Base-by-base conservation (phyloP, 2,888 invertebrate genomes). In the Acleris literana region DNA sequence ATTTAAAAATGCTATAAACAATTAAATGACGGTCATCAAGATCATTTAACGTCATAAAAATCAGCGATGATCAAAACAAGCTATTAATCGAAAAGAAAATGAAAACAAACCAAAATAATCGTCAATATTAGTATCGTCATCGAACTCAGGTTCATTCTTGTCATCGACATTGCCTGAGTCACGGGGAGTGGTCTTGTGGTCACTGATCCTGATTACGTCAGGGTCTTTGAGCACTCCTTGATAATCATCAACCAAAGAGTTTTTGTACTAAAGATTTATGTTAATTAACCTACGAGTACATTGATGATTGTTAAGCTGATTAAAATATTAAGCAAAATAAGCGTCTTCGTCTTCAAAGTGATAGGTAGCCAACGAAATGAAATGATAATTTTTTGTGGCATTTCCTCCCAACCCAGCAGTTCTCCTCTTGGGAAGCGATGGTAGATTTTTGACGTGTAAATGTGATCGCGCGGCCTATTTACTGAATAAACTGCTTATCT, bases 141-240 rank as follows among this genome's bases (percentile, higher is more conserved):
- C 43, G 25, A 20, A 2, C 46, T 60, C 60, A 68, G 52, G 71
- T 68, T 69, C 53, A 39, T 59, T 68, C 71, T 63, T 64, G 68
- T 61, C 60, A 11, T 25, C 22, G 9, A 18, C 13, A 49, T 49
- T 58, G 48, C 52, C 29, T 59, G 55, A 66, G 62, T 69, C 63
- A 63, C 51, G 13, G 52, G 57, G 63, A 46, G 58, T 64, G 63
- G 63, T 63, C 63, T 13, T 13, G 48, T 51, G 51, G 51, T 51
- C 51, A 51, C 6, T 51, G 51, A 51, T 51, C 51, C 17, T 51
- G 48, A 39, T 62, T 57, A 62, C 66, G 61, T 66, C 61, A 62
- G 46, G 18, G 46, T 49, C 17, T 20, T 17, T 46, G 48, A 39
- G 11, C n/a, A 39, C 48, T 39, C 20, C 16, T 13, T 46, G 11